Conservation (phyloP, 2,113 vertebrate species). For the Callipepla squamata region DNA sequence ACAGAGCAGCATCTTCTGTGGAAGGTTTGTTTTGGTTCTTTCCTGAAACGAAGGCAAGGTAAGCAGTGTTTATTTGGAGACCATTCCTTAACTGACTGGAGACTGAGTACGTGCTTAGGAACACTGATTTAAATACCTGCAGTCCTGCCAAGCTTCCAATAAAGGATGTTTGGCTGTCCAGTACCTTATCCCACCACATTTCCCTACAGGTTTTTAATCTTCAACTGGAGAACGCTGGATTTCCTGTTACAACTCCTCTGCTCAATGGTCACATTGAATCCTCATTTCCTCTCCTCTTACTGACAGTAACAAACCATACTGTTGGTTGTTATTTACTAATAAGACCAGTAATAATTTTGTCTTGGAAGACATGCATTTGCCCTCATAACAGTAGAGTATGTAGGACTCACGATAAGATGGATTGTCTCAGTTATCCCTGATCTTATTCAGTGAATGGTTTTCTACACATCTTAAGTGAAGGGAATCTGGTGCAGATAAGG, state of each 20-base stretch:
- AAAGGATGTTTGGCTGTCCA: neutral
- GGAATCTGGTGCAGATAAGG: neutral
- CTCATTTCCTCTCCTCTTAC: neutral
- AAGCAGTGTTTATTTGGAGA: neutral
- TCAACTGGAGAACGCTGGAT: neutral
- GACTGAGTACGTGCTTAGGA: neutral
- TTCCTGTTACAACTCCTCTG: neutral
- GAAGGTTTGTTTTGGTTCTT: neutral
- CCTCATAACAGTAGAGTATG: neutral
- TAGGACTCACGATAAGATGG: neutral
- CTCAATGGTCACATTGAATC: neutral
- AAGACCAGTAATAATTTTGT: neutral
- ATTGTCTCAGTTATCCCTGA: neutral
- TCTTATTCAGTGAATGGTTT: neutral
- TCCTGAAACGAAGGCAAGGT: neutral
- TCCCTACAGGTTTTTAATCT: neutral
- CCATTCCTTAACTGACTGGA: neutral
- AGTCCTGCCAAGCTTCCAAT: neutral
- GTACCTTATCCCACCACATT: neutral
- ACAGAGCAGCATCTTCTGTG: neutral
- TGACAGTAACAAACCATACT: neutral
- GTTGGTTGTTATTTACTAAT: neutral
- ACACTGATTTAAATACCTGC: neutral
- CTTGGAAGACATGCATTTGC: neutral
- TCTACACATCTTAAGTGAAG: neutral